Conservation (phyloP, 2,113 vertebrate genomes). For the Oryzias javanicus region DNA sequence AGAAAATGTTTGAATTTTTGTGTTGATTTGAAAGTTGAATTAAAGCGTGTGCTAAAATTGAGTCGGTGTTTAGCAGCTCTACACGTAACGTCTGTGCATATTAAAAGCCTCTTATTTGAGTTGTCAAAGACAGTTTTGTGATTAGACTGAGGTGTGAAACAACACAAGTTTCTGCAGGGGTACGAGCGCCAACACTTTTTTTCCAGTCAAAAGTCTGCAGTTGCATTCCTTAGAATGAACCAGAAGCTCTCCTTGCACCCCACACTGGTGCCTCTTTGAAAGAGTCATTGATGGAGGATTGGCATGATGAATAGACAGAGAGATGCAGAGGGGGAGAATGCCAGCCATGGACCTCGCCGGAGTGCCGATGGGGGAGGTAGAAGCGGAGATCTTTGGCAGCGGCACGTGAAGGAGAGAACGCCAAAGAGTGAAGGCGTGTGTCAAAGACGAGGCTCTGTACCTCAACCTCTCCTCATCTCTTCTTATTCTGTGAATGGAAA, state of each 20-base stretch:
- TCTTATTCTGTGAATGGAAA: constrained; percentile 17
- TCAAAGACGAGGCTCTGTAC: constrained; percentile 17
- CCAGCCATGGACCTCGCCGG: constrained; percentile 35
- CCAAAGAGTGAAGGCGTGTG: constrained; percentile 38
- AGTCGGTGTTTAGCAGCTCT: background rate
- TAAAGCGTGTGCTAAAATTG: too few relatives aligned
- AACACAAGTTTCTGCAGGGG: constrained; percentile 2
- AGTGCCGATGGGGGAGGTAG: constrained; percentile 18
- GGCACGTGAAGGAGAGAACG: constrained; percentile 10
- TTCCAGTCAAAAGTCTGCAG: constrained; percentile 30
- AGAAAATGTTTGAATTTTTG: too few relatives aligned
- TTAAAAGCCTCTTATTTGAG: background rate
- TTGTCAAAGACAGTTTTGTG: background rate
- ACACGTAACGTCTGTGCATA: background rate
- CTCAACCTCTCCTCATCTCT: constrained; percentile 16
- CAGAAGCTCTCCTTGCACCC: constrained; percentile 30
- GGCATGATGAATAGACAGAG: constrained; percentile 71
- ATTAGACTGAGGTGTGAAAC: constrained; percentile 12
- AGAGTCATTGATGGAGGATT: constrained; percentile 72
- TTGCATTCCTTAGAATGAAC: constrained; percentile 45
- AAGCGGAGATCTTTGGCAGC: constrained; percentile 40
- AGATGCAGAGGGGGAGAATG: constrained; percentile 52
- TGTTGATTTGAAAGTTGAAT: too few relatives aligned
- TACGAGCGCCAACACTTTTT: constrained; percentile 6
- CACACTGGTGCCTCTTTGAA: constrained; percentile 62